Evolutionary conservation across 2,797 vertebrate species (phyloP).

Genomic region (Poecilia gillii): DNA sequence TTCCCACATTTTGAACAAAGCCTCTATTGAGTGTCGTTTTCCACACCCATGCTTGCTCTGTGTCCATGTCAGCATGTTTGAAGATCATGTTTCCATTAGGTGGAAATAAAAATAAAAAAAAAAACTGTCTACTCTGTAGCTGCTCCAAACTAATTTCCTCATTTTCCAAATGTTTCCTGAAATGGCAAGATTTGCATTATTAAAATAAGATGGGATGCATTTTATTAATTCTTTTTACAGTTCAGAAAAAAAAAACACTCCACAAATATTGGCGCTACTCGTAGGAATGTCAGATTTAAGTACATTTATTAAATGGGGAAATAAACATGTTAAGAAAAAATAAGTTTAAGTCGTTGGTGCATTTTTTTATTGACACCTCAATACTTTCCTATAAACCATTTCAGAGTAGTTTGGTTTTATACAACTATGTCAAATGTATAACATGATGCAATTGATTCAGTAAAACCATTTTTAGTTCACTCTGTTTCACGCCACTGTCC

Average conservation of each 20-base stretch:
- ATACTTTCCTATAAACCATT: not conserved
- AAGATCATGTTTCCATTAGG: not conserved
- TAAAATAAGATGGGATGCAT: not conserved
- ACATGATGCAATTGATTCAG: not conserved
- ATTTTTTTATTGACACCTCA: not conserved
- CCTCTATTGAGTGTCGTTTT: not conserved
- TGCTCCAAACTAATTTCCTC: not conserved
- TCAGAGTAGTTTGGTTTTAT: not conserved
- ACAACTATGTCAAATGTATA: not conserved
- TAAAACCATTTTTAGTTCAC: not conserved
- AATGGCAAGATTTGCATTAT: not conserved
- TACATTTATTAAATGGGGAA: not conserved
- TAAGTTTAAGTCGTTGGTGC: not conserved
- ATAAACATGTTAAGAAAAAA: not conserved
- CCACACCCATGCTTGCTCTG: constrained; percentile 11
- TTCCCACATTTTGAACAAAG: constrained; percentile 1
- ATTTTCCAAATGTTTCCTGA: not conserved
- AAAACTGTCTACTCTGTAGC: not conserved
- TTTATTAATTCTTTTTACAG: not conserved
- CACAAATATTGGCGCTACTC: not conserved
- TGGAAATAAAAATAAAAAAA: not conserved
- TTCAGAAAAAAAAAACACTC: not conserved
- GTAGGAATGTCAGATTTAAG: not conserved
- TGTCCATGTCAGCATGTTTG: not conserved
- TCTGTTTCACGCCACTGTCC: not conserved